phyloP scores from a whole-genome alignment of 92 coral and sea anemone species.

The Micromussa lordhowensis region DNA sequence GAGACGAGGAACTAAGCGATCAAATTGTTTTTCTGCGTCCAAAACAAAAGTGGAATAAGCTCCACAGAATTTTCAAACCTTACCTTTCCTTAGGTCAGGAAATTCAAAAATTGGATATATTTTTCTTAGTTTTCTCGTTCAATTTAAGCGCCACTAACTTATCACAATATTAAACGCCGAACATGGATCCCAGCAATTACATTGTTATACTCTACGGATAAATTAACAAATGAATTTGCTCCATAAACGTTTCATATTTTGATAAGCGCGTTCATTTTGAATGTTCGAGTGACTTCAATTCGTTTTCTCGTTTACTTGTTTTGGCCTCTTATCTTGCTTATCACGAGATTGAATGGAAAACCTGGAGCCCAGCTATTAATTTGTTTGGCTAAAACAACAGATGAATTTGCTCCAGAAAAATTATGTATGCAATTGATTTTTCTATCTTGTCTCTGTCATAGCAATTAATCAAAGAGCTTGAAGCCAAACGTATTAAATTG shows the following conservation, averaged over 20 bases:
- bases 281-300: too few species aligned
- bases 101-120: background rate
- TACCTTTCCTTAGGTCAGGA: background rate
- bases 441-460: too few species aligned
- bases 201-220: too few species aligned
- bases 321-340: too few species aligned
- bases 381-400: background rate
- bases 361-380: background rate
- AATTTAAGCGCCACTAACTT: background rate
- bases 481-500: background rate
- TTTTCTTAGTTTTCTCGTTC: background rate
- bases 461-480: too few species aligned
- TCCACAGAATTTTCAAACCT: background rate
- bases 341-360: too few species aligned
- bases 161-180: background rate
- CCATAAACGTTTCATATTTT: too few species aligned
- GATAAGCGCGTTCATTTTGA: too few species aligned
- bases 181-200: background rate
- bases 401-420: too few species aligned
- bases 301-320: too few species aligned
- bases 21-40: background rate
- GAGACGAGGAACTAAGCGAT: background rate
- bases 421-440: too few species aligned
- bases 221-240: too few species aligned
- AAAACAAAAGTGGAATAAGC: background rate